Evolutionary conservation across 2,113 vertebrate genomes (phyloP), one percentile per base, ranked within the genome.

Genomic region (Jaculus jaculus): DNA sequence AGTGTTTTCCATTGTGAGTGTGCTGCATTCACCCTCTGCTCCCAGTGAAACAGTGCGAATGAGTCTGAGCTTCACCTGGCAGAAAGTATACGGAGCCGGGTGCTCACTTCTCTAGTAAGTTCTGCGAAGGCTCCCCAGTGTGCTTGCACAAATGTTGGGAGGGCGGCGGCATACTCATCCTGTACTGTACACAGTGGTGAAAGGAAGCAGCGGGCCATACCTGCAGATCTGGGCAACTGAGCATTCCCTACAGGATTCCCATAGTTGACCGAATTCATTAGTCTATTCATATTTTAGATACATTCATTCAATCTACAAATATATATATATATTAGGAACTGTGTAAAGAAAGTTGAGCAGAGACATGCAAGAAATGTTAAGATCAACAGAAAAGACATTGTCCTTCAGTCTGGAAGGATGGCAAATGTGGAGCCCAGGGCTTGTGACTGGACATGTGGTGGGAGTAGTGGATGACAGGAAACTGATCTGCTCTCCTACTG

Each of bases 261-360:
- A 97, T 86, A 96, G 97, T 90, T 97, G 96, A 96, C 72, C 96
- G 96, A 96, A 94, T 97, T 97, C 96, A 96, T 98, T 97, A 97
- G 95, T 92, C 92, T 97, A 86, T 87, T 54, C 89, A 94, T 72
- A 66, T 96, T 92, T 97, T 96, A 96, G 96, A 95, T 73, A 92
- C 77, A 84, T 87, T 93, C 78, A 68, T 83, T 93, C 84, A 85
- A 61, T 84, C 89, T 93, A 66, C 79, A 96, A 94, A 95, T 93
- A 87, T 72, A 65, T 84, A 95, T 93, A 87, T 72, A 65, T 84
- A 84, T 74, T 89, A 78, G 87, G 69, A 89, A 81, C 89, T 2
- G 11, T 78, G 47, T 90, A 47, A 87, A 54, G 77, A 91, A 87
- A 66, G 66, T 10, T 92, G 51, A 74, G 80, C 63, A 60, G 93